Base-by-base conservation (phyloP, 2,113 vertebrate genomes). In the Synchiropus splendidus region DNA sequence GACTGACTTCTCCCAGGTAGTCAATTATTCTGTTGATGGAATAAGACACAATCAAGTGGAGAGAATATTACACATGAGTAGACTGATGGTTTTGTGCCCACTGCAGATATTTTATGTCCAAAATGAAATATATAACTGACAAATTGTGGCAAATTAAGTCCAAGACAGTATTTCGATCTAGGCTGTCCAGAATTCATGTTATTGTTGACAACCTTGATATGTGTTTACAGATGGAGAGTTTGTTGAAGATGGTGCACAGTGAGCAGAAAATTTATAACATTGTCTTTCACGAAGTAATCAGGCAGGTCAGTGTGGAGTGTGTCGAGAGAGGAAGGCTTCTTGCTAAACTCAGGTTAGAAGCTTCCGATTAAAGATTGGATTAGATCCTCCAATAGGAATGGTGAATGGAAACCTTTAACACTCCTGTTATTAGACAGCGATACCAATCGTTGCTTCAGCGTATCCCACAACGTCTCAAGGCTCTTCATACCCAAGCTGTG, bases 221-320 rank as follows among this genome's bases (percentile, higher is more conserved):
- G 36, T 64, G 16, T 27, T 53, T 39, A 1, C 62, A 95, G 91
- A 82, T 95, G 72, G 85, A 92, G 58, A 80, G 83, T 31, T 31
- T 87, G 21, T 67, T 95, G 31, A 77, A 90, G 39, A 36, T 90
- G 36, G 52, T 94, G 56, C 87, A 77, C 52, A 77, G 61, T 2
- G 91, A 95, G 49, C 90, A 97, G 78, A 88, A 81, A 42, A 90
- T 91, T 75, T 95, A 92, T 73, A 92, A 91, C 54, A 74, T 87
- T 0, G 59, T 92, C 31, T 95, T 94, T 70, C 90, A 92, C 46
- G 88, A 97, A 38, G 49, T 95, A 50, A 94, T 95, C 72, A 80
- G 87, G 32, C 92, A 95, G 73, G 87, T 94, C 74, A 90, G 83
- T 2, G 85, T 94, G 59, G 84, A 83, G 44, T 92, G 92, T 54